Evolutionary conservation across 1,140 invertebrate genomes (phyloP).

Genomic region (Trachymyrmex cornetzi): DNA sequence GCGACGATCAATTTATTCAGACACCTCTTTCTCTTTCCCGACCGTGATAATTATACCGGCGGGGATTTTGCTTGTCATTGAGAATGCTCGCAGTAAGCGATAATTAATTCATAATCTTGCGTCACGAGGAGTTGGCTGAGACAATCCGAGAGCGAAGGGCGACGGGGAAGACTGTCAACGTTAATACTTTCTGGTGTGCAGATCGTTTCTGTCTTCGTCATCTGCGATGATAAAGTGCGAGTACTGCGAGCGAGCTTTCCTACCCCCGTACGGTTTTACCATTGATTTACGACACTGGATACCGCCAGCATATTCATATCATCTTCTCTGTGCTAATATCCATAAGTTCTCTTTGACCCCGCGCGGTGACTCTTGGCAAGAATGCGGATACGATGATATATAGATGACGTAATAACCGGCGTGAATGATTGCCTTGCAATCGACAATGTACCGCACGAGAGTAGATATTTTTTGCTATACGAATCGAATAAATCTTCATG

Average conservation of each 20-base stretch:
- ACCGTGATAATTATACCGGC: constrained; percentile 65
- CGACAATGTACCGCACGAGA: constrained; percentile 8
- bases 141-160: constrained; percentile 42
- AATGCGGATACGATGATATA: constrained; percentile 59
- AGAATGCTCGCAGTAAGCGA: constrained; percentile 49
- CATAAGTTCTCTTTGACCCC: constrained; percentile 75
- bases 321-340: constrained; percentile 74
- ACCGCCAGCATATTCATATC: constrained; percentile 76
- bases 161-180: constrained; percentile 62
- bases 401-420: constrained; percentile 48
- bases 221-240: constrained; percentile 74
- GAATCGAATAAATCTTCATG: constrained; percentile 17
- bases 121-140: constrained; percentile 55
- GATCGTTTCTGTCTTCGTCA: constrained; percentile 75
- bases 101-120: constrained; percentile 76
- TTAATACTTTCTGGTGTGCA: constrained; percentile 72
- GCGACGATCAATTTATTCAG: constrained; percentile 67
- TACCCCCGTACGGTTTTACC: constrained; percentile 56
- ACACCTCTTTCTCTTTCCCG: constrained; percentile 15
- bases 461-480: background rate
- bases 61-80: constrained; percentile 64
- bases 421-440: constrained; percentile 34
- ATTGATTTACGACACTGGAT: constrained; percentile 72
- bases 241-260: constrained; percentile 47
- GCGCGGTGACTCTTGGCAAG: constrained; percentile 48